Evolutionary conservation across 2,888 invertebrate species (phyloP), one percentile per base, ranked within the genome.

Genomic region (Taphrorychus bicolor): DNA sequence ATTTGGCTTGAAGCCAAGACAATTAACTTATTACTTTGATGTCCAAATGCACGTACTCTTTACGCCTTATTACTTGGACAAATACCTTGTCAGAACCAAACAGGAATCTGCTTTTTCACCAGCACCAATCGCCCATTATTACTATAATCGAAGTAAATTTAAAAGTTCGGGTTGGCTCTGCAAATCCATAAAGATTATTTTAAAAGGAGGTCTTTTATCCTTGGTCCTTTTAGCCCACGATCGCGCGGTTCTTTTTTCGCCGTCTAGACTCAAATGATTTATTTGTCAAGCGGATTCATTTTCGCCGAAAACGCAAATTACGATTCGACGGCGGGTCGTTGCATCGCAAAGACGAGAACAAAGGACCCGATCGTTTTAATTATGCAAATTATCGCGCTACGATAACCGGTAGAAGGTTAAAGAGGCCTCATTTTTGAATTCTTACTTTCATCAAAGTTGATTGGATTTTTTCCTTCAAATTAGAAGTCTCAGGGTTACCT

Each of bases 221-320:
- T 60, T 66, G 66, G 66, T 66, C 58, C 66, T 62, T 53, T 58
- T 66, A 61, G 61, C 61, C 66, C 61, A 61, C 61, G 48, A 61
- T 52, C 58, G 52, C n/a, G n/a, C 14, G 32, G 58, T 63, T 59
- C 56, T 56, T 66, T 60, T 66, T 60, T 66, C 61, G 57, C 58
- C 53, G 57, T 67, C 60, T 62, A 67, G 66, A 67, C 66, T 57
- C 45, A 58, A 67, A 58, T 67, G 61, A 67, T 58, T 67, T 67
- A 51, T 67, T 67, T 58, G 61, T 62, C 53, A 67, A 67, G 61
- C 58, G 58, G 23, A 52, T 51, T 66, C 66, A 67, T 66, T 42
- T 66, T 61, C 61, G 61, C 48, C 61, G 66, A 67, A 67, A 67
- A 67, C 61, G 66, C 57, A 67, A 67, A 62, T 67, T 67, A 42